Evolutionary conservation across 2,113 vertebrate genomes (phyloP).

Genomic region (Oncorhynchus gorbuscha): DNA sequence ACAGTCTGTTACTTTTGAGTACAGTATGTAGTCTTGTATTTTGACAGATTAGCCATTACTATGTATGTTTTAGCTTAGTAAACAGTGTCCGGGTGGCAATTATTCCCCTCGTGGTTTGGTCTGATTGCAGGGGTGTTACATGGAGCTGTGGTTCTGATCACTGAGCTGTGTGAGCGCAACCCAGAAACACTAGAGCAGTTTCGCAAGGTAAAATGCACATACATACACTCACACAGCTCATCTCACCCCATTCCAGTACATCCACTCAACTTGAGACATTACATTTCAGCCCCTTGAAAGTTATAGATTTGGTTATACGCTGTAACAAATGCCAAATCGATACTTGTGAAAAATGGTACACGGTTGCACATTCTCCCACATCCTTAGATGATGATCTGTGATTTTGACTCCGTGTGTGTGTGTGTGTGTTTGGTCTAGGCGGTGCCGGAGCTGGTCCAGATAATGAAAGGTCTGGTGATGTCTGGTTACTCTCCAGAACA

Average conservation of each 20-base stretch:
- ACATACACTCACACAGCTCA: neutral
- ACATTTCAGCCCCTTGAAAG: neutral
- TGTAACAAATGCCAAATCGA: neutral
- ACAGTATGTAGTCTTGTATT: too few species aligned
- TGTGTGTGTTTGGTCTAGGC: conserved; percentile 60
- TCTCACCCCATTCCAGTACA: too few species aligned
- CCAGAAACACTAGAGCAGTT: conserved; percentile 78
- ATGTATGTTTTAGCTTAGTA: too few species aligned
- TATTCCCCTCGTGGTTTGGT: neutral
- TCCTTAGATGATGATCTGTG: neutral
- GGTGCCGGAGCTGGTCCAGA: conserved; percentile 82
- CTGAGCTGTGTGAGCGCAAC: conserved; percentile 79
- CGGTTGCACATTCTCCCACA: too few species aligned
- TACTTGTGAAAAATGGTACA: neutral
- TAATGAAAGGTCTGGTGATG: conserved; percentile 80
- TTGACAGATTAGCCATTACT: too few species aligned
- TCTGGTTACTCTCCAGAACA: conserved; percentile 85
- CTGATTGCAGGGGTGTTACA: conserved; percentile 76
- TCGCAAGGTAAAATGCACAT: conserved; percentile 72
- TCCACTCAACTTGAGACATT: too few species aligned
- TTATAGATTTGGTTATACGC: neutral
- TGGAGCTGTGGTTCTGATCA: conserved; percentile 81
- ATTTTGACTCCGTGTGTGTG: neutral
- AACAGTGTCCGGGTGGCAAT: neutral
- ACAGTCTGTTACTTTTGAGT: neutral